phyloP scores from a whole-genome alignment of 64 coral and sea anemone genomes.

The Orbicella faveolata region DNA sequence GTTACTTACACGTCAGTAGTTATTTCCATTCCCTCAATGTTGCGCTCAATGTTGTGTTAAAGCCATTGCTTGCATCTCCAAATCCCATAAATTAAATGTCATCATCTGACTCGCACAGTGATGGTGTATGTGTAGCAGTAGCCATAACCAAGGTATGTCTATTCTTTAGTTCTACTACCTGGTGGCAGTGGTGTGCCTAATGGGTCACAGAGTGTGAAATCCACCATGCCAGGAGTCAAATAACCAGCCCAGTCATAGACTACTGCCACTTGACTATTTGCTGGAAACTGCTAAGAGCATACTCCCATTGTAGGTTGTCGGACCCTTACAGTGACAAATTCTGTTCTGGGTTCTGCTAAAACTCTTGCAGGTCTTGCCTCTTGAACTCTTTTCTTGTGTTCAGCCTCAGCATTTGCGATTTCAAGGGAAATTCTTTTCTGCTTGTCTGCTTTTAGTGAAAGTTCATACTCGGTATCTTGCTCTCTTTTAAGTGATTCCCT shows the following conservation, averaged over 20 bases:
- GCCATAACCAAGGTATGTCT: constrained; percentile 50
- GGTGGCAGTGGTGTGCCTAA: constrained; percentile 16
- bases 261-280: constrained; percentile 32
- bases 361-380: constrained; percentile 42
- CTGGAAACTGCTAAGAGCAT: constrained; percentile 34
- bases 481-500: constrained; percentile 60
- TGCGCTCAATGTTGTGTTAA: constrained; percentile 42
- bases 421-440: constrained; percentile 27
- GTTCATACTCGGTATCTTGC: constrained; percentile 71
- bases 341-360: constrained; percentile 42
- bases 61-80: constrained; percentile 52
- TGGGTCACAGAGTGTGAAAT: constrained; percentile 47
- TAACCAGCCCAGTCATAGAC: constrained; percentile 64
- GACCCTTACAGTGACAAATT: constrained; percentile 63
- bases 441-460: constrained; percentile 47
- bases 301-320: constrained; percentile 42
- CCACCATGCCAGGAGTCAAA: constrained; percentile 17
- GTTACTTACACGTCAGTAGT: too few relatives aligned
- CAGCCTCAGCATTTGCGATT: constrained; percentile 17
- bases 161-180: constrained; percentile 21
- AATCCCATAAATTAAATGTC: constrained; percentile 6
- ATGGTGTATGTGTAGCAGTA: not conserved
- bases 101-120: too few relatives aligned
- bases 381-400: constrained; percentile 44
- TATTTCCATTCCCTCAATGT: too few relatives aligned